These are phyloP conservation scores for Coptotermes formosanus DNA, from an alignment of 1,140 invertebrate species.

Conservation along the genomic window DNA sequence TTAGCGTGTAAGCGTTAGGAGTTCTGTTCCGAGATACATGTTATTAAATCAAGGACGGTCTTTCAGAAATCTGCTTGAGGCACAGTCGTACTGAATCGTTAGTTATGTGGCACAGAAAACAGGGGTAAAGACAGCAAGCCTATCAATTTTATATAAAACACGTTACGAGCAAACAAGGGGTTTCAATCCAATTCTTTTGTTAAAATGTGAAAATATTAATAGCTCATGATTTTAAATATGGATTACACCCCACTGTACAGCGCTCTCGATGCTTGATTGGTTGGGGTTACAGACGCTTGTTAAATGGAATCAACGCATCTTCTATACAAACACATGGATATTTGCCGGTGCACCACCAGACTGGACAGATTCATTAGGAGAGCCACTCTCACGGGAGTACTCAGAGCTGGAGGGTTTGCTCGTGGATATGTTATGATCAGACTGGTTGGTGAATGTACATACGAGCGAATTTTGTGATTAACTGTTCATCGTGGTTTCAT, in stretches of 20 bases:
- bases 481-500: constrained; percentile 1
- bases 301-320: constrained; percentile 14
- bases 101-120: background rate
- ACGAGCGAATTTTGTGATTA: constrained; percentile 7
- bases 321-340: background rate
- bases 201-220: constrained; percentile 18
- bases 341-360: background rate
- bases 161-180: background rate
- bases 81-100: too few relatives aligned
- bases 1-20: too few relatives aligned
- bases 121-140: background rate
- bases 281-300: constrained; percentile 3
- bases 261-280: background rate
- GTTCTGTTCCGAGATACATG: too few relatives aligned
- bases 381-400: background rate
- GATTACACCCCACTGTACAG: background rate
- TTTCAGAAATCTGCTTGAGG: too few relatives aligned
- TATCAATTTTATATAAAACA: background rate
- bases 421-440: constrained; percentile 3
- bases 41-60: too few relatives aligned
- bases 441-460: background rate
- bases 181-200: background rate
- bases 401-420: background rate
- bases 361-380: constrained; percentile 1
- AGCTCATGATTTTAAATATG: background rate